Evolutionary conservation across 2,888 invertebrate species (phyloP).

Genomic region (Apoda limacodes): DNA sequence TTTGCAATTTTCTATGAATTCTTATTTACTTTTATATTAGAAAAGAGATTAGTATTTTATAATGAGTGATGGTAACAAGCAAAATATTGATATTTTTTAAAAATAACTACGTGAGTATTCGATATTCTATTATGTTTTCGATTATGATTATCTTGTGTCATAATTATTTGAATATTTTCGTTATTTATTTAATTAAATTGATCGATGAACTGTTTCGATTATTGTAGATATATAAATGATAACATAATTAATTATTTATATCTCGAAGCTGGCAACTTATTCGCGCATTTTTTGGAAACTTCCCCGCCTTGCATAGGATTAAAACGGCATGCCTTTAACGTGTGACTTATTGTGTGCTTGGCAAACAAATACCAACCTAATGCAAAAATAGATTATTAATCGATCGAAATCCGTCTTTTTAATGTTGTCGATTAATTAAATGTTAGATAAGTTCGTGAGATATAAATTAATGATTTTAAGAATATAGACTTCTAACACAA

Average conservation of each 20-base stretch:
- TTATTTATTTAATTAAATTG: conserved; percentile 61
- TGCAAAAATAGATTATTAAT: conserved; percentile 34
- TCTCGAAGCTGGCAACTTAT: no score
- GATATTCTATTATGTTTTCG: conserved; percentile 57
- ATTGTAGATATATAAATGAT: no score
- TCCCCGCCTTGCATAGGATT: no score
- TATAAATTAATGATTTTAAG: conserved; percentile 68
- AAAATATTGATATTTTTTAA: conserved; percentile 57
- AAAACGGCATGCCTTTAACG: no score
- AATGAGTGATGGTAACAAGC: conserved; percentile 62
- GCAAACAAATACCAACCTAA: no score
- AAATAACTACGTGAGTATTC: conserved; percentile 44
- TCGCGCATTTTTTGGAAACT: no score
- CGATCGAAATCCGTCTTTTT: conserved; percentile 52
- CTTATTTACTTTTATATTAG: conserved; percentile 62
- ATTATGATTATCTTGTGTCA: conserved; percentile 57
- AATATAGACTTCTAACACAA: conserved; percentile 70
- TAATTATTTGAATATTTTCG: conserved; percentile 57
- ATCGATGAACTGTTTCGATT: conserved; percentile 31
- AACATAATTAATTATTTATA: no score
- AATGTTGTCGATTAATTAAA: conserved; percentile 62
- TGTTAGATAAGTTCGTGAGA: conserved; percentile 66
- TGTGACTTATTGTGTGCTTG: no score
- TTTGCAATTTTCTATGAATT: conserved; percentile 56
- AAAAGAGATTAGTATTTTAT: conserved; percentile 65